Base-by-base conservation (phyloP, 2,113 vertebrate genomes). In the zebrafish (Danio rerio) region DNA sequence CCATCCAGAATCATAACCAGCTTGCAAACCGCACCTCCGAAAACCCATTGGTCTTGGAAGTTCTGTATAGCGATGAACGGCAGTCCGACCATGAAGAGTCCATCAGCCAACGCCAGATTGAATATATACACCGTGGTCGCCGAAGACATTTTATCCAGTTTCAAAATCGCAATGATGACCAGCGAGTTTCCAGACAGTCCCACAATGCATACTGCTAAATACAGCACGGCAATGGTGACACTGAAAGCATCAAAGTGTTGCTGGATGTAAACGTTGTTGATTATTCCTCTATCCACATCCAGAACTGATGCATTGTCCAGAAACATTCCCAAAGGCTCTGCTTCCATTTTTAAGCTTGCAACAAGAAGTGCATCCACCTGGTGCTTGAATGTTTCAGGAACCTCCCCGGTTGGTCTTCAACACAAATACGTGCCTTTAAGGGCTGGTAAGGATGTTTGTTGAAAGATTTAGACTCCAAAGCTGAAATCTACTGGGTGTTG, bases 121-220 rank as follows among this genome's bases (percentile, higher is more conserved):
- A 95, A 91, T n/a, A 95, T 91, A 65, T 94, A 95, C 43, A 95
- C 93, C 0, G 92, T 94, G 0, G 94, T 92, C 68, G 94, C 89
- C 0, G 93, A 92, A 0, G 92, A 88, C 89, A 94, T 87, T 78
- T 92, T 92, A 81, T 93, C 93, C 75, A 93, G 11, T 84, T 93
- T 94, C 20, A 94, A 86, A 21, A 94, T 90, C 82, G 90, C 84
- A 0, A 89, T n/a, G 0, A 92, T 87, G 43, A 95, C 94, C 0
- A 94, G 87, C 5, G 78, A 59, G 86, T 95, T 95, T 4, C 93
- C 94, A 0, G 86, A 66, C 0, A 95, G 86, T 42, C 94, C 94
- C 53, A 89, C 62, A 5, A 92, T 68, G 58, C 94, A 94, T 10
- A 95, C 90, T 9, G 83, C 20, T n/a, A 93, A 83, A 82, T 94